Conservation (phyloP, 2,888 invertebrate species). For the Tetropium fuscum region DNA sequence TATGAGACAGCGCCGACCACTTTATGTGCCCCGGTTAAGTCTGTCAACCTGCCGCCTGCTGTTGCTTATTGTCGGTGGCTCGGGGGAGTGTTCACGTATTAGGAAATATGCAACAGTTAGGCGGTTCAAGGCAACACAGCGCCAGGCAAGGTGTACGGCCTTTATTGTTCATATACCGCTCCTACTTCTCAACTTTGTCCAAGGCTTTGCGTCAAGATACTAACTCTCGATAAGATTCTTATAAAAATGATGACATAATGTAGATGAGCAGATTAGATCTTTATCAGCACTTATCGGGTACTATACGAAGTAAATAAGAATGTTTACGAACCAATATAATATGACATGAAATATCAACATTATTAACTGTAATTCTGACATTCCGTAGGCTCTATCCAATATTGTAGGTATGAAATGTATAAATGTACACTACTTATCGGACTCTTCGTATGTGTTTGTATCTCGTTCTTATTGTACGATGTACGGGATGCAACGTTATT, state of each 20-base stretch:
- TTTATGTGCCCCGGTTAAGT: conserved; percentile 52
- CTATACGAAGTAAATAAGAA: conserved; percentile 6
- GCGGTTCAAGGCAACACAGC: conserved; percentile 18
- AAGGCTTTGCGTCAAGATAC: conserved; percentile 4
- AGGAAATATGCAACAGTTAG: conserved; percentile 12
- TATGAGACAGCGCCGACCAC: conserved; percentile 52
- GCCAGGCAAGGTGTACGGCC: conserved; percentile 21
- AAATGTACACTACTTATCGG: too few species aligned
- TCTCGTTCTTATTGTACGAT: too few species aligned
- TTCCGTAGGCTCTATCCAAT: neutral
- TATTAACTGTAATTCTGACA: neutral
- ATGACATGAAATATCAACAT: neutral
- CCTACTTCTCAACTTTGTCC: conserved; percentile 16
- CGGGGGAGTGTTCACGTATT: conserved; percentile 24
- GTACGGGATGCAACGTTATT: too few species aligned
- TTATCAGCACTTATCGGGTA: conserved; percentile 1
- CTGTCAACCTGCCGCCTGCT: conserved; percentile 51
- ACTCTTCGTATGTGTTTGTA: too few species aligned
- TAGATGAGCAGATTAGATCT: conserved; percentile 15
- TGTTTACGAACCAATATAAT: conserved; percentile 8
- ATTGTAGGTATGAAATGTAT: too few species aligned
- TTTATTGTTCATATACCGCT: conserved; percentile 12
- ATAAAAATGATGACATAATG: conserved; percentile 15
- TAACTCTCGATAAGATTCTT: conserved; percentile 7
- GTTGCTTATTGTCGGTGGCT: conserved; percentile 25